phyloP scores from a whole-genome alignment of 2,888 invertebrate genomes.

The Orchesella flavescens region DNA sequence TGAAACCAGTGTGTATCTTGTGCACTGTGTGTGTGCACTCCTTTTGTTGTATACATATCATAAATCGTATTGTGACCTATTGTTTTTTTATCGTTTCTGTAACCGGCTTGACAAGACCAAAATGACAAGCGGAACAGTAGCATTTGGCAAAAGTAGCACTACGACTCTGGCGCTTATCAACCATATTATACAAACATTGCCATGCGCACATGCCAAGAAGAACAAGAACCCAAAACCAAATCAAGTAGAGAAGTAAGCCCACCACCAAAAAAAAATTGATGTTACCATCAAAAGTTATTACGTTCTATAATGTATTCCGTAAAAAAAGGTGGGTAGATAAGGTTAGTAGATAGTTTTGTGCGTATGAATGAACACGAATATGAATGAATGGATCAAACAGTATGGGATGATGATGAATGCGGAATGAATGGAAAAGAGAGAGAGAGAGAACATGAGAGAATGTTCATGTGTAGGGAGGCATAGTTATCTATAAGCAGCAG shows the following conservation, averaged over 20 bases:
- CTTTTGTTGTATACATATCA: conserved; percentile 17
- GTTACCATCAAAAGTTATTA: neutral
- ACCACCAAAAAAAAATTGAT: conserved; percentile 19
- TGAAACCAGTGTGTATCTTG: conserved; percentile 5
- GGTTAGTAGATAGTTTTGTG: neutral
- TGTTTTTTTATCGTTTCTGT: conserved; percentile 42
- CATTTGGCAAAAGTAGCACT: conserved; percentile 22
- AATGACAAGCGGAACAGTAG: conserved; percentile 9
- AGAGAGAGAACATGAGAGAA: conserved; percentile 8
- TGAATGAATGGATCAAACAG: conserved; percentile 19
- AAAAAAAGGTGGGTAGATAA: neutral
- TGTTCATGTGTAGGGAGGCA: neutral
- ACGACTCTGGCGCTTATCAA: neutral
- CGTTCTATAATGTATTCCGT: neutral
- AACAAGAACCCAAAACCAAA: conserved; percentile 24
- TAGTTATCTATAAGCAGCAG: neutral
- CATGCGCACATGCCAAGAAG: neutral
- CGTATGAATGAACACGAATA: conserved; percentile 15
- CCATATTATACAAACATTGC: too few species aligned
- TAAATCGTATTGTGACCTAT: conserved; percentile 40
- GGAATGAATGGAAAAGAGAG: conserved; percentile 9
- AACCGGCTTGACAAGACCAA: conserved; percentile 56
- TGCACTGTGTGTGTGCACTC: conserved; percentile 1
- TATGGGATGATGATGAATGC: conserved; percentile 25
- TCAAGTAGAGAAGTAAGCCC: conserved; percentile 23